Conservation (phyloP, 2,888 invertebrate genomes). For the Pteria penguin region DNA sequence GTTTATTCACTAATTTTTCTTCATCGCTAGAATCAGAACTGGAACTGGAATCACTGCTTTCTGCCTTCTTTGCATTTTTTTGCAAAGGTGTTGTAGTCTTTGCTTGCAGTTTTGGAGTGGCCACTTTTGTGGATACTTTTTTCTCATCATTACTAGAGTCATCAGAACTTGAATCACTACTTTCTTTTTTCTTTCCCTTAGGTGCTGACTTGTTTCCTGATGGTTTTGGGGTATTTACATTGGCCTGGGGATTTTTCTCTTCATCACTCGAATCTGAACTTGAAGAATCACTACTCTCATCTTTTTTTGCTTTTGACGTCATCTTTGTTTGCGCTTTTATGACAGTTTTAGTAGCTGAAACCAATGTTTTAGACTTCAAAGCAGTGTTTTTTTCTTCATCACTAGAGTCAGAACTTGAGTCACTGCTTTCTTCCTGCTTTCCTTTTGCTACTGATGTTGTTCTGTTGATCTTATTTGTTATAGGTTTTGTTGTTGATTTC, state of each 20-base stretch:
- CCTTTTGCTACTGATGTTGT: constrained; percentile 13
- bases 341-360: not conserved
- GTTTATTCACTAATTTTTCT: constrained; percentile 45
- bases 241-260: constrained; percentile 19
- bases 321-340: too few relatives aligned
- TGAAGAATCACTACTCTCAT: constrained; percentile 34
- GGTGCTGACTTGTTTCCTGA: constrained; percentile 9
- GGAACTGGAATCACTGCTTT: constrained; percentile 13
- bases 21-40: constrained; percentile 12
- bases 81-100: not conserved
- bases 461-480: constrained; percentile 29
- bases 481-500: constrained; percentile 9
- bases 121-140: not conserved
- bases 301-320: constrained; percentile 38
- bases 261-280: constrained; percentile 41
- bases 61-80: constrained; percentile 17
- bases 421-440: constrained; percentile 8
- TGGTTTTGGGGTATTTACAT: constrained; percentile 8
- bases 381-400: constrained; percentile 26
- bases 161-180: constrained; percentile 3
- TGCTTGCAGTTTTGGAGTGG: not conserved
- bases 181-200: constrained; percentile 14
- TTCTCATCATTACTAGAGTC: constrained; percentile 38
- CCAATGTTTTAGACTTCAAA: not conserved
- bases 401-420: constrained; percentile 6